Conservation (phyloP, 2,888 invertebrate genomes). For the Antitype chi region DNA sequence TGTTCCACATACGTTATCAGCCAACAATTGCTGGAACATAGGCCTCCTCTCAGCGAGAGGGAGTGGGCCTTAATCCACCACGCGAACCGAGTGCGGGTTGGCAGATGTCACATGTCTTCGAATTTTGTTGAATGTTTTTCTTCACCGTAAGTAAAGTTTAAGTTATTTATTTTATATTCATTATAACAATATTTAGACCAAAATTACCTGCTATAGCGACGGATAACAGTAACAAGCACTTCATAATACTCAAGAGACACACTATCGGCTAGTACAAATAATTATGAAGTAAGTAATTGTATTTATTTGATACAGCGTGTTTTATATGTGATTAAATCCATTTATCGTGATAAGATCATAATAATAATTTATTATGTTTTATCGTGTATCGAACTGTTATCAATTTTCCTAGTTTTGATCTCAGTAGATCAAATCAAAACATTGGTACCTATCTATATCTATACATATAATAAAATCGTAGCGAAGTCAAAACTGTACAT, state of each 20-base stretch:
- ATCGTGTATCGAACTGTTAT: constrained; percentile 31
- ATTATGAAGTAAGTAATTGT: constrained; percentile 28
- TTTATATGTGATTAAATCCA: constrained; percentile 39
- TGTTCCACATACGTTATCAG: too few species aligned
- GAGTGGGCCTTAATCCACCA: too few species aligned
- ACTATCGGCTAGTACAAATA: constrained; percentile 47
- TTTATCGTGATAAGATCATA: constrained; percentile 38
- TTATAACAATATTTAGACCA: background rate
- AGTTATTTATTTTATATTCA: background rate
- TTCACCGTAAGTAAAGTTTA: too few species aligned
- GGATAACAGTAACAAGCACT: constrained; percentile 71
- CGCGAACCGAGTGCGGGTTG: too few species aligned
- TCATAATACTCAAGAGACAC: constrained; percentile 64
- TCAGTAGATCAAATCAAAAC: constrained; percentile 16
- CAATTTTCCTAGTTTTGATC: constrained; percentile 13
- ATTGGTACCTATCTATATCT: too few species aligned
- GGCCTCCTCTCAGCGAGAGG: too few species aligned
- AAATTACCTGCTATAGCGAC: constrained; percentile 73
- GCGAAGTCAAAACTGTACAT: too few species aligned
- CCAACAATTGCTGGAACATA: too few species aligned
- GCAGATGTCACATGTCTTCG: too few species aligned
- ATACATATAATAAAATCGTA: too few species aligned
- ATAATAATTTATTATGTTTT: constrained; percentile 13
- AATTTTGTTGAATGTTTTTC: too few species aligned
- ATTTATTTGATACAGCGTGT: constrained; percentile 36